phyloP scores from a whole-genome alignment of 2,113 vertebrate species.

The Phasianus colchicus region DNA sequence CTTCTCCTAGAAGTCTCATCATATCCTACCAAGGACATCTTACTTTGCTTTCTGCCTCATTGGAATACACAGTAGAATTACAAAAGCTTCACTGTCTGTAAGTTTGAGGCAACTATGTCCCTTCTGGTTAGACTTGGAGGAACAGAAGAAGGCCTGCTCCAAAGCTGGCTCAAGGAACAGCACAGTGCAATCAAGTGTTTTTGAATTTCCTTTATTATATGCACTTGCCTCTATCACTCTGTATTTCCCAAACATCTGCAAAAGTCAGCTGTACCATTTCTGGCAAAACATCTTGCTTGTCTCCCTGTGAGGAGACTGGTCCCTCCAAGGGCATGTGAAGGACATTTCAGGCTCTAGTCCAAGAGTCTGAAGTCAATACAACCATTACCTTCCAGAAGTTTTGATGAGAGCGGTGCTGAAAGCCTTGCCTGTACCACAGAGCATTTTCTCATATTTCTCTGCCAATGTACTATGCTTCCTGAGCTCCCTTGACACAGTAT shows the following conservation, averaged over 20 bases:
- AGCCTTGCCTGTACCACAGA: not conserved
- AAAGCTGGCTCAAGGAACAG: not conserved
- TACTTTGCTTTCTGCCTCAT: not conserved
- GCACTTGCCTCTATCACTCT: not conserved
- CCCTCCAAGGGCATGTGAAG: not conserved
- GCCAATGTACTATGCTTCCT: not conserved
- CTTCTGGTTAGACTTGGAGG: not conserved
- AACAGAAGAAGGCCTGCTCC: not conserved
- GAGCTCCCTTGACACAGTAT: not conserved
- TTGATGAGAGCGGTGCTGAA: not conserved
- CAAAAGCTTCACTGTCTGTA: not conserved
- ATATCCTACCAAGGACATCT: not conserved
- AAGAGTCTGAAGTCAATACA: not conserved
- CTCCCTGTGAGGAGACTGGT: rapidly evolving
- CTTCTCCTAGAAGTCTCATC: not conserved
- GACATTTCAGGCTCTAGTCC: not conserved
- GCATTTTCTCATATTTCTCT: not conserved
- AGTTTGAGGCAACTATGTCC: not conserved
- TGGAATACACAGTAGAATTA: not conserved
- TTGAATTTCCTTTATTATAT: not conserved
- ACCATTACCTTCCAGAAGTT: not conserved
- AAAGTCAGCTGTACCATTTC: not conserved
- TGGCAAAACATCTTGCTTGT: not conserved
- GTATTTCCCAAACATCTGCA: not conserved
- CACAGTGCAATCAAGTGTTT: not conserved